These are phyloP conservation scores for Phymastichus coffea DNA, from an alignment of 1,140 invertebrate genomes.

Conservation along the genomic window DNA sequence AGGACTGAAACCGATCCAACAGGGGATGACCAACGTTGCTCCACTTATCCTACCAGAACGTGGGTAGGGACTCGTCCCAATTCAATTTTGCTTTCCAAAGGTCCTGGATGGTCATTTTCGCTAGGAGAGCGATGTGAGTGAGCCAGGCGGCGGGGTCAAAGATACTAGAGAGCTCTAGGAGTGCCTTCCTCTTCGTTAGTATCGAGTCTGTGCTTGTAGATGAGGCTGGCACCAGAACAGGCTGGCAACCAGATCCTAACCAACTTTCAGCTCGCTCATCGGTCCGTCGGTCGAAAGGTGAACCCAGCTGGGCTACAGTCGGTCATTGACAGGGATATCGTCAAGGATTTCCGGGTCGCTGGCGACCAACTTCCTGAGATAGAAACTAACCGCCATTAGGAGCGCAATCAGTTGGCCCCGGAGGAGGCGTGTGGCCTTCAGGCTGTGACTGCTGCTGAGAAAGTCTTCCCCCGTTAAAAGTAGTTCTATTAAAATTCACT, in stretches of 20 bases:
- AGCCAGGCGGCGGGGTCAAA: background rate
- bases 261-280: background rate
- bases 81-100: background rate
- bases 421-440: background rate
- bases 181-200: too few species aligned
- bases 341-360: background rate
- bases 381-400: slow-evolving; percentile 18
- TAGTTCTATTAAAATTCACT: too few species aligned
- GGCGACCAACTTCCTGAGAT: slow-evolving; percentile 10
- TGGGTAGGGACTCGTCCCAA: background rate
- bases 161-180: background rate
- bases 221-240: too few species aligned
- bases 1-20: background rate
- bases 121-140: too few species aligned
- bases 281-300: background rate
- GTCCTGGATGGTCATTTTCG: background rate
- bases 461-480: too few species aligned
- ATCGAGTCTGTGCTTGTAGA: too few species aligned
- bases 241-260: background rate
- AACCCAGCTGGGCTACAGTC: background rate
- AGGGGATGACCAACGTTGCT: background rate
- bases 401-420: background rate
- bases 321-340: background rate
- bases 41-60: background rate
- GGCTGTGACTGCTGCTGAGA: background rate